phyloP scores from a whole-genome alignment of 2,113 vertebrate species.

The Paramormyrops kingsleyae region DNA sequence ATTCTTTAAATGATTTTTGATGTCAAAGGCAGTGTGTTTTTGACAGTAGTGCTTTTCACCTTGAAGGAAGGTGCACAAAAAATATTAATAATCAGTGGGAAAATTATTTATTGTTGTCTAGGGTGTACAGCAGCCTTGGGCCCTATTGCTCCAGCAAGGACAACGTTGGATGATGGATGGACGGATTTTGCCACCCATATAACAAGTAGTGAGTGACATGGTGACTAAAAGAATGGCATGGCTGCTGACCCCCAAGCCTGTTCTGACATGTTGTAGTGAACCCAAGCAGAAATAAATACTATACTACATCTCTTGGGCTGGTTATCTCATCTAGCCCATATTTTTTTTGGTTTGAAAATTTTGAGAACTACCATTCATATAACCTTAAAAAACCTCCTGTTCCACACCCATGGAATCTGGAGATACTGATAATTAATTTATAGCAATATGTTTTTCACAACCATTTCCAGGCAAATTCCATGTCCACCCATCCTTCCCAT shows the following conservation, averaged over 20 bases:
- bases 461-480: not conserved
- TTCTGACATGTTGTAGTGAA: not conserved
- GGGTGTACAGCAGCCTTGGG: not conserved
- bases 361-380: not conserved
- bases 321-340: not conserved
- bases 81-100: not conserved
- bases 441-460: not conserved
- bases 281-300: not conserved
- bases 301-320: not conserved
- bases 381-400: not conserved
- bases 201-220: not conserved
- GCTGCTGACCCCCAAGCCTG: not conserved
- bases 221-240: too few relatives aligned
- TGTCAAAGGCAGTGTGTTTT: not conserved
- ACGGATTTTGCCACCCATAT: not conserved
- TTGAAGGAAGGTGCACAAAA: not conserved
- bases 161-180: not conserved
- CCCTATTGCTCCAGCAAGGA: not conserved
- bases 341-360: not conserved
- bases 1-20: not conserved
- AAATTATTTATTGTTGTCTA: not conserved
- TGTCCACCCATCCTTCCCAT: not conserved
- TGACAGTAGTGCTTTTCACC: not conserved
- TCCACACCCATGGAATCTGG: not conserved
- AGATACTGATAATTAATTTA: constrained; percentile 3